Evolutionary conservation across 2,888 invertebrate genomes (phyloP), one percentile per base, ranked within the genome.

Genomic region (Ochropacha duplaris): DNA sequence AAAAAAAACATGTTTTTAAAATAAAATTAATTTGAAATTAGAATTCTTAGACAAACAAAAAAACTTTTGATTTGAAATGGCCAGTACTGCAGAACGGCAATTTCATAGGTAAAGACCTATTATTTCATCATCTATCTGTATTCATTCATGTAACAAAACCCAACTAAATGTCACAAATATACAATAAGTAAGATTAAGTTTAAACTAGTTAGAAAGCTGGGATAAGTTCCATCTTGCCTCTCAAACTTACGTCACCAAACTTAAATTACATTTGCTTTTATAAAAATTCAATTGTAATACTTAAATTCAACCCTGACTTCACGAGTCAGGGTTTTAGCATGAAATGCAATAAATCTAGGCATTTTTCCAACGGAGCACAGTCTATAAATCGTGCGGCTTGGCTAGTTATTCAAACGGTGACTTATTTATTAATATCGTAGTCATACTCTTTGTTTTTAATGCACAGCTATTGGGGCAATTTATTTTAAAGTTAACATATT

Each of bases 381-480:
- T 56, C 68, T 54, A 72, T 72, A 76, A 76, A 76, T 74, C 61
- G 59, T 57, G 59, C 44, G 69, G 68, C 66, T 66, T 70, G 65
- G 68, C 69, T 71, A 69, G 72, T 71, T 69, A 68, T 60, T 66
- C 60, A 62, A 72, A 62, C 62, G 63, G 61, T 65, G 68, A 70
- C 70, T 74, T 74, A 73, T 75, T 69, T 73, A 74, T 71, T 69
- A 39, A 62, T 71, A 68, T 66, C 69, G 66, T 65, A 56, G 64
- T 65, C 69, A 67, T 61, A 60, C 55, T 49, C 54, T 51, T 22
- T 19, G 57, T 54, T 36, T n/a, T 57, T 60, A 67, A 60, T 64
- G 60, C 55, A 69, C 44, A 44, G 44, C 5, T 44, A 44, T 44
- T 44, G 44, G 9, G 44, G 44, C 44, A 19, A 44, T 44, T 44